These are phyloP conservation scores for Setophaga kirtlandii DNA, from an alignment of 2,113 vertebrate species.

Conservation along the genomic window DNA sequence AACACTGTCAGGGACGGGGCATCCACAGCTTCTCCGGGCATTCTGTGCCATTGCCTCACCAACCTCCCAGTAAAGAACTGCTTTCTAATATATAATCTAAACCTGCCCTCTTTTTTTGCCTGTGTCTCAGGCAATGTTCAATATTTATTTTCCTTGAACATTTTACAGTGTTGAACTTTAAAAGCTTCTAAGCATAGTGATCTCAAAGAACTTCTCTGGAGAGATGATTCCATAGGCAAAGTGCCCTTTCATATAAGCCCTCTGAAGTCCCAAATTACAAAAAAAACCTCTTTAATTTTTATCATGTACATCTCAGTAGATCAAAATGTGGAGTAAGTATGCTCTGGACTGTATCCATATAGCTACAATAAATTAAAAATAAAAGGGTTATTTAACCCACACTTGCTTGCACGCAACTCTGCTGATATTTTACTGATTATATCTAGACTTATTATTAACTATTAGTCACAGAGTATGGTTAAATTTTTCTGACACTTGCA, in stretches of 20 bases:
- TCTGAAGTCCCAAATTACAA: background rate
- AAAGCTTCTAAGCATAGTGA: background rate
- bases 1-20: background rate
- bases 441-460: conserved; percentile 23
- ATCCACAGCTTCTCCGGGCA: background rate
- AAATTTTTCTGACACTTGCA: conserved; percentile 50
- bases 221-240: background rate
- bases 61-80: background rate
- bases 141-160: background rate
- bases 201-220: background rate
- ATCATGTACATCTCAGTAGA: background rate
- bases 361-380: conserved; percentile 18
- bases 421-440: conserved; percentile 23
- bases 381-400: conserved; percentile 30
- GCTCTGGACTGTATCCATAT: background rate
- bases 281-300: background rate
- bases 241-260: background rate
- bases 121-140: background rate
- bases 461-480: conserved; percentile 17
- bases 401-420: background rate
- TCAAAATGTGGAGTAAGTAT: background rate
- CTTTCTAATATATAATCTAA: background rate
- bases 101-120: background rate
- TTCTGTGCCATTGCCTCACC: background rate
- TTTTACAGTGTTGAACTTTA: background rate